phyloP scores from a whole-genome alignment of 2,888 invertebrate genomes.

The Sclerodermus sp. region DNA sequence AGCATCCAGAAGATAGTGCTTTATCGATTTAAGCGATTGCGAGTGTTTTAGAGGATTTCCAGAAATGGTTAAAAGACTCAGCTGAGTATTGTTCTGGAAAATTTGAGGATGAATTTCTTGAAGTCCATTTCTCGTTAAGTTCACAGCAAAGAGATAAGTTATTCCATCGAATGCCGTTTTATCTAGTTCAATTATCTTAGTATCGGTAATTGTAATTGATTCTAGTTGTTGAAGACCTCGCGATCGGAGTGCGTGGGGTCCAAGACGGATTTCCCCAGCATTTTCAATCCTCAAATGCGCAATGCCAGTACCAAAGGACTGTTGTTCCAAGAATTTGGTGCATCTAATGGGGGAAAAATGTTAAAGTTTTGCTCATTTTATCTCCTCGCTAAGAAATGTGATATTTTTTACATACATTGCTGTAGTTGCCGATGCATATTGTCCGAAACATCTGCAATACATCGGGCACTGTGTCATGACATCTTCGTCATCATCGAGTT shows the following conservation, averaged over 20 bases:
- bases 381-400: too few species aligned
- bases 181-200: conserved; percentile 68
- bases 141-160: conserved; percentile 68
- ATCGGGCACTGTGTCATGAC: conserved; percentile 45
- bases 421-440: conserved; percentile 43
- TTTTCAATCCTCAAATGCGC: conserved; percentile 70
- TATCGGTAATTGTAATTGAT: conserved; percentile 71
- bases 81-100: conserved; percentile 68
- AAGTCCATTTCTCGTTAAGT: conserved; percentile 70
- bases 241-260: conserved; percentile 60
- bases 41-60: conserved; percentile 65
- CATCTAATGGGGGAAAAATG: conserved; percentile 62
- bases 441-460: conserved; percentile 46
- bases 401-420: conserved; percentile 41
- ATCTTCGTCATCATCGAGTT: conserved; percentile 41
- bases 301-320: conserved; percentile 69
- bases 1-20: conserved; percentile 64
- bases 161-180: conserved; percentile 72
- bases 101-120: conserved; percentile 70
- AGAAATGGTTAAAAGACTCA: conserved; percentile 68
- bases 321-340: conserved; percentile 68
- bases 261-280: conserved; percentile 57
- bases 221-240: conserved; percentile 64
- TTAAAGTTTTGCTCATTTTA: too few species aligned
- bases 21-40: conserved; percentile 33